These are phyloP conservation scores for Macropis europaea DNA, from an alignment of 2,888 invertebrate species.

Conservation along the genomic window DNA sequence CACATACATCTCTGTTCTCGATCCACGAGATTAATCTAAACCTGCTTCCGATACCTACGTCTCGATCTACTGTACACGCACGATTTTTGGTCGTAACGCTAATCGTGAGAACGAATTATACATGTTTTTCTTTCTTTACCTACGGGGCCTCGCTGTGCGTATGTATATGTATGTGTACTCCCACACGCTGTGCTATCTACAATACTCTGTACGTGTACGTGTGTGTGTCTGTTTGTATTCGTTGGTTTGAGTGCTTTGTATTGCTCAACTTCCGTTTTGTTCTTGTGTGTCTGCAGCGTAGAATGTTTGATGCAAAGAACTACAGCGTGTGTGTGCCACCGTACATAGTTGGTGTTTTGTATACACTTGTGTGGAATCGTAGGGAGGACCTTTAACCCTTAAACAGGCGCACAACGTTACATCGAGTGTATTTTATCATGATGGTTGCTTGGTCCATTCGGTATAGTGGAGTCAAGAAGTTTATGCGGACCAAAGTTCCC, in stretches of 20 bases:
- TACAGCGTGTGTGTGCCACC: slow-evolving; percentile 31
- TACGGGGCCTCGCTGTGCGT: slow-evolving; percentile 47
- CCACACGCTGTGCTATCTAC: slow-evolving; percentile 38
- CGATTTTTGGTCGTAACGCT: slow-evolving; percentile 41
- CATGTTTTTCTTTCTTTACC: slow-evolving; percentile 3
- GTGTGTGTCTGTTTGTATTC: not conserved
- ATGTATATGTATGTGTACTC: slow-evolving; percentile 38
- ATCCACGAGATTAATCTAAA: too few species aligned
- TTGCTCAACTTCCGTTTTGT: not conserved
- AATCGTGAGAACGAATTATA: slow-evolving; percentile 40
- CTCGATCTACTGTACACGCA: slow-evolving; percentile 41
- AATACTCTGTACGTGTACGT: not conserved
- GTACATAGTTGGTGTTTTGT: slow-evolving; percentile 7
- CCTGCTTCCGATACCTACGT: slow-evolving; percentile 7
- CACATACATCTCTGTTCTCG: not conserved
- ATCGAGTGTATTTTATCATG: too few species aligned
- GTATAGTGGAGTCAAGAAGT: too few species aligned
- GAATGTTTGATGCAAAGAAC: not conserved
- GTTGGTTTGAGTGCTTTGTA: not conserved
- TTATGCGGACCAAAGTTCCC: too few species aligned
- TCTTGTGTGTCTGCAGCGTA: not conserved
- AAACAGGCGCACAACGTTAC: slow-evolving; percentile 34
- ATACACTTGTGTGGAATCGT: slow-evolving; percentile 3
- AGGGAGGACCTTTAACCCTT: slow-evolving; percentile 49
- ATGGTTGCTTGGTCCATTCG: too few species aligned